A percentile compares a stretch with the other conserved stretches of the same genome.
Evolutionary conservation across 2,797 vertebrate species (phyloP).

Genomic region (Lepidocolaptes lacrymiger): DNA sequence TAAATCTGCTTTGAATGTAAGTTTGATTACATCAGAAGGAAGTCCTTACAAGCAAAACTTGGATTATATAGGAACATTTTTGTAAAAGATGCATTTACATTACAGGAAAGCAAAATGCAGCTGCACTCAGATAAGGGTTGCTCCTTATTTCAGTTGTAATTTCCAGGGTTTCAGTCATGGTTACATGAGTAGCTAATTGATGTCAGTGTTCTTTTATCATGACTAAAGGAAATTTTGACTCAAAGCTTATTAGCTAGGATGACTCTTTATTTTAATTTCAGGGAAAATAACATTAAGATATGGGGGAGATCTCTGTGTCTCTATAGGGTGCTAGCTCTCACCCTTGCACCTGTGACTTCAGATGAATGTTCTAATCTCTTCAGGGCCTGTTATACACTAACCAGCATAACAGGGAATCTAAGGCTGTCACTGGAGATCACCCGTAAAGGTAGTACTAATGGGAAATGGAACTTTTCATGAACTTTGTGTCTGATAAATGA

Average conservation of each 20-base stretch:
- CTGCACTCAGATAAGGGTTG: neutral
- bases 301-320: neutral
- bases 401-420: neutral
- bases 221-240: constrained; percentile 6
- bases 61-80: neutral
- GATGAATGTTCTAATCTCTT: neutral
- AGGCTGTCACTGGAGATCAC: neutral
- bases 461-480: neutral
- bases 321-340: neutral
- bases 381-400: neutral
- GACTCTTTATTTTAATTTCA: constrained; percentile 1
- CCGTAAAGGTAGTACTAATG: fast-evolving
- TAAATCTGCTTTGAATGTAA: constrained; percentile 5
- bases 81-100: constrained; percentile 17
- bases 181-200: neutral
- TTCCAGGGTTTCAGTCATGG: neutral
- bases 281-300: neutral
- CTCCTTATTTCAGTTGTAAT: constrained; percentile 1
- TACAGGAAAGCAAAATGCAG: constrained; percentile 5
- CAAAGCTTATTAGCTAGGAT: neutral
- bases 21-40: constrained; percentile 50
- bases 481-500: neutral
- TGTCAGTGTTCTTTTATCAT: neutral
- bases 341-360: neutral
- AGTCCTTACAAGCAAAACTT: constrained; percentile 19